Evolutionary conservation across 2,113 vertebrate species (phyloP).

Genomic region (Jaculus jaculus): DNA sequence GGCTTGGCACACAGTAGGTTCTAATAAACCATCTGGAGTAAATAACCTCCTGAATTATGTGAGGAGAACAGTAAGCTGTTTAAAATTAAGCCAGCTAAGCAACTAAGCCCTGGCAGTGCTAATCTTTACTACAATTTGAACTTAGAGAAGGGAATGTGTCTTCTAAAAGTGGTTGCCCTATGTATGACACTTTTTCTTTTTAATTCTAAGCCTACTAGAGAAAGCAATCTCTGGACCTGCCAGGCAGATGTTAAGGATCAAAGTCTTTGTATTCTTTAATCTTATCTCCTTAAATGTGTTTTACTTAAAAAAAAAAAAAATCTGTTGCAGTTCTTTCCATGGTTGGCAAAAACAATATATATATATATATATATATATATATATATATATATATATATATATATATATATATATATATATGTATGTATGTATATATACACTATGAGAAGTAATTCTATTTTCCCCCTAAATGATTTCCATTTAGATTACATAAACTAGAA

Average conservation of each 20-base stretch:
- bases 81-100: not conserved
- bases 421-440: not conserved
- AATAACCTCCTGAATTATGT: not conserved
- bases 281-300: slow-evolving; percentile 5
- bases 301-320: slow-evolving; percentile 9
- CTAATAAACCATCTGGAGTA: slow-evolving; percentile 1
- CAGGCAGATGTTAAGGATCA: slow-evolving; percentile 25
- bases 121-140: slow-evolving; percentile 19
- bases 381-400: no score
- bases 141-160: not conserved
- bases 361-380: no score
- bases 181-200: slow-evolving; percentile 10
- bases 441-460: slow-evolving; percentile 29
- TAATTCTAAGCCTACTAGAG: not conserved
- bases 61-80: not conserved
- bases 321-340: not conserved
- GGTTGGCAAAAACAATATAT: not conserved
- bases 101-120: not conserved
- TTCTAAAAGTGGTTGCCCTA: slow-evolving; percentile 20
- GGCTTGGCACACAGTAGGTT: not conserved
- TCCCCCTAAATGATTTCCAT: not conserved
- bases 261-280: slow-evolving; percentile 19
- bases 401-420: no score
- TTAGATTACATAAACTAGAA: slow-evolving; percentile 36
- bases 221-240: slow-evolving; percentile 10